phyloP scores from a whole-genome alignment of 2,888 invertebrate species.

The Phoenoteleia sp. region DNA sequence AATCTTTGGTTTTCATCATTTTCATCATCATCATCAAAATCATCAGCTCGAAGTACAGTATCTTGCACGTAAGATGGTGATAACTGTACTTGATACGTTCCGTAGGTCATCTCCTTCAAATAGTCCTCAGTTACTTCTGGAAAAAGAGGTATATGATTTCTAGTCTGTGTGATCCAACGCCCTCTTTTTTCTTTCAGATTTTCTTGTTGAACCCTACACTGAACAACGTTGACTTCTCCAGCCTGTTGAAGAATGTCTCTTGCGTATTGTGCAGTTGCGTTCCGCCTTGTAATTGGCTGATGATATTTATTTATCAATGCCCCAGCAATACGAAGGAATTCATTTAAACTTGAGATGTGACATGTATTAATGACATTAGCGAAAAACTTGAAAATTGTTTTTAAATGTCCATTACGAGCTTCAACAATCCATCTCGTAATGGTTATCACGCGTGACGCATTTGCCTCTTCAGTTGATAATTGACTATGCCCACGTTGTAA shows the following conservation, averaged over 20 bases:
- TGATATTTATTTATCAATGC: constrained; percentile 57
- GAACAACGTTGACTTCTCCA: constrained; percentile 45
- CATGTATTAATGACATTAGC: background rate
- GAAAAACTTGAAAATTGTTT: constrained; percentile 66
- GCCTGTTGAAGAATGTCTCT: constrained; percentile 39
- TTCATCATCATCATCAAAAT: no score
- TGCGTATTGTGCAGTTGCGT: constrained; percentile 28
- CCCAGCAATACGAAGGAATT: constrained; percentile 39
- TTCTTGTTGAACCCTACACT: constrained; percentile 56
- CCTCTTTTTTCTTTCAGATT: no score
- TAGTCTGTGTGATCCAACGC: no score
- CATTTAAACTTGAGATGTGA: constrained; percentile 16
- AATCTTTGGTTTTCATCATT: no score
- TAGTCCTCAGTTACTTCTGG: constrained; percentile 32
- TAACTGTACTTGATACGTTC: constrained; percentile 51
- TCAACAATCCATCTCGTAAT: constrained; percentile 71
- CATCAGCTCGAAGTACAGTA: no score
- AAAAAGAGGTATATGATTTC: constrained; percentile 57
- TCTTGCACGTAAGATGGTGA: constrained; percentile 40
- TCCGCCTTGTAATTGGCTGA: constrained; percentile 47
- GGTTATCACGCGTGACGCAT: constrained; percentile 71
- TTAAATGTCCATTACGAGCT: constrained; percentile 70
- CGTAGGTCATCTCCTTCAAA: constrained; percentile 54
- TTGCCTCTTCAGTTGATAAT: constrained; percentile 70
- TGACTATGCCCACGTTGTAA: constrained; percentile 50